These are phyloP conservation scores for Vireo altiloquus DNA, from an alignment of 2,113 vertebrate genomes.

Conservation along the genomic window DNA sequence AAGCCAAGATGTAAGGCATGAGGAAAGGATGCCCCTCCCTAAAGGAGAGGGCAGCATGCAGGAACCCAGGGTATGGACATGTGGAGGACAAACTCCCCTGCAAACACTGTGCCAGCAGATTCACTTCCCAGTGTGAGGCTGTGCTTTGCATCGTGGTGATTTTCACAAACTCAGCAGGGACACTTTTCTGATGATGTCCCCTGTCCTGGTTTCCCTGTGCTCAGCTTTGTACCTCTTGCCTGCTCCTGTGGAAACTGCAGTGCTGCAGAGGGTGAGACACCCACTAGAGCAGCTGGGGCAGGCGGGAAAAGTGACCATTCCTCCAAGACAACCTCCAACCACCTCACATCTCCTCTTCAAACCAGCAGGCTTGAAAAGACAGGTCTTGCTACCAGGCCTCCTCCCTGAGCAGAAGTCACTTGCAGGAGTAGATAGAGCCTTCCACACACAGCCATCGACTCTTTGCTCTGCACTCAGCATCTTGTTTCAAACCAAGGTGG, in stretches of 20 bases:
- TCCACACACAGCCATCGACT: rapidly evolving
- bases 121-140: background rate
- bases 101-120: background rate
- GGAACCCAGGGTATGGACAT: background rate
- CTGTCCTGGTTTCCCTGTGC: background rate
- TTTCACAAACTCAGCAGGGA: background rate
- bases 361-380: background rate
- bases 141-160: rapidly evolving
- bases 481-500: background rate
- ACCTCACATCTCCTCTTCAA: background rate
- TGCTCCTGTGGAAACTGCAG: background rate
- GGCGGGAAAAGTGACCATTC: background rate
- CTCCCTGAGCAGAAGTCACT: background rate
- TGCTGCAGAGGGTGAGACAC: background rate
- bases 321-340: background rate
- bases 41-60: background rate
- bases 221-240: rapidly evolving
- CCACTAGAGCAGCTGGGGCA: background rate
- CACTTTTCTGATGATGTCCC: background rate
- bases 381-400: background rate
- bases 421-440: background rate
- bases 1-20: background rate
- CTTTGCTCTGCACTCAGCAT: background rate
- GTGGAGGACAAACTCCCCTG: background rate
- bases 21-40: background rate